A percentile compares a stretch with the other conserved stretches of the same genome.
phyloP scores from a whole-genome alignment of 1,140 invertebrate species.

The Hylyphantes graminicola region DNA sequence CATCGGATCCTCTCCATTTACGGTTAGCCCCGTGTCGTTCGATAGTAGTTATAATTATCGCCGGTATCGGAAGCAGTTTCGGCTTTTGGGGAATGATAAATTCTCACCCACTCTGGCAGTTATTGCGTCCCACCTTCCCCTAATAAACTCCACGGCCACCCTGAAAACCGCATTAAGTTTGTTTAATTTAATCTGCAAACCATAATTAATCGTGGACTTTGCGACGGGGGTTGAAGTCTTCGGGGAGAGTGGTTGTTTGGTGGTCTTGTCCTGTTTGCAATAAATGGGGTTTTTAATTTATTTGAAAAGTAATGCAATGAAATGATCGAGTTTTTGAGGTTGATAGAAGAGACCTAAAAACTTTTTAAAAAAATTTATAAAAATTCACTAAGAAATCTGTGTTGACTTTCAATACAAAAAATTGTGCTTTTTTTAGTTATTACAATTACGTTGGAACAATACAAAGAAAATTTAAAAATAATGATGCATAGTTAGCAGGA shows the following conservation, averaged over 20 bases:
- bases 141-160: slow-evolving; percentile 37
- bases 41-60: slow-evolving; percentile 54
- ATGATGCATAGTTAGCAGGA: too few relatives aligned
- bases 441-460: too few relatives aligned
- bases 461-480: too few relatives aligned
- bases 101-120: slow-evolving; percentile 44
- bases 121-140: slow-evolving; percentile 25
- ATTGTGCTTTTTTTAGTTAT: too few relatives aligned
- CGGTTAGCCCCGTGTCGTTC: slow-evolving; percentile 15
- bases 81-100: slow-evolving; percentile 51
- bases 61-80: slow-evolving; percentile 49
- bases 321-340: too few relatives aligned
- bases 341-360: too few relatives aligned
- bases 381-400: too few relatives aligned
- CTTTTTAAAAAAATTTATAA: too few relatives aligned
- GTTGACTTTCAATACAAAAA: too few relatives aligned
- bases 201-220: slow-evolving; percentile 41
- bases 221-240: slow-evolving; percentile 4
- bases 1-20: slow-evolving; percentile 14
- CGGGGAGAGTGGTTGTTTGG: neutral
- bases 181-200: slow-evolving; percentile 54
- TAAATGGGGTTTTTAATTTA: too few relatives aligned
- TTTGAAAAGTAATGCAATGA: too few relatives aligned
- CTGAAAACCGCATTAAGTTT: slow-evolving; percentile 56
- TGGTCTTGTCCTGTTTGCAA: neutral